These are phyloP conservation scores for Phenganax subtilis DNA, from an alignment of 92 coral and sea anemone species.

Conservation along the genomic window DNA sequence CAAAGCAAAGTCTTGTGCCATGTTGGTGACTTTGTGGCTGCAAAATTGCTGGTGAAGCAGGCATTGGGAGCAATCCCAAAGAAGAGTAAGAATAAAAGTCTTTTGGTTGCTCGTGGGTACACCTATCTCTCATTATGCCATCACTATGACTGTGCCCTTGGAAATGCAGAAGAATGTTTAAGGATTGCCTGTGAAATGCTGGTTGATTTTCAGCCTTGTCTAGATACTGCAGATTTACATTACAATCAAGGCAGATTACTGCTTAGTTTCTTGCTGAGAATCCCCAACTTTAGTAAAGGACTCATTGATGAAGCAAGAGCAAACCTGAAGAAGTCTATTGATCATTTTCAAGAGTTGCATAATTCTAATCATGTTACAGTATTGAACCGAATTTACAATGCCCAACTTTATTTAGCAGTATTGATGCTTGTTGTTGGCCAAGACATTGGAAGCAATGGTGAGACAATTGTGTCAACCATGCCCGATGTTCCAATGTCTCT, in stretches of 20 bases:
- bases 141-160: conserved; percentile 68
- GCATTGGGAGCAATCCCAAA: conserved; percentile 63
- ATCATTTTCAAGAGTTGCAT: conserved; percentile 33
- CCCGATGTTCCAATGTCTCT: neutral
- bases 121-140: conserved; percentile 75
- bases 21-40: conserved; percentile 57
- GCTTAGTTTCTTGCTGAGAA: conserved; percentile 67
- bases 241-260: conserved; percentile 76
- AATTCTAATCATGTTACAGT: neutral
- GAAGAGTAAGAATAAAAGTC: conserved; percentile 69
- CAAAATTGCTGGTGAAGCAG: conserved; percentile 69
- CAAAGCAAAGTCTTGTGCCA: conserved; percentile 74
- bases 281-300: conserved; percentile 51
- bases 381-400: conserved; percentile 14
- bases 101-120: conserved; percentile 76
- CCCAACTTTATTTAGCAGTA: conserved; percentile 17
- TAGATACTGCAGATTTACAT: conserved; percentile 78
- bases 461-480: conserved; percentile 9
- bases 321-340: conserved; percentile 72
- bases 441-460: conserved; percentile 11
- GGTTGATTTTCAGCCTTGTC: conserved; percentile 62
- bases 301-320: conserved; percentile 69
- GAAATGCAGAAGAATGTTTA: conserved; percentile 91
- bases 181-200: conserved; percentile 75
- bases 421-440: conserved; percentile 6